These are phyloP conservation scores for Micropoecilia bifurca DNA, from an alignment of 2,797 vertebrate genomes.

Conservation along the genomic window DNA sequence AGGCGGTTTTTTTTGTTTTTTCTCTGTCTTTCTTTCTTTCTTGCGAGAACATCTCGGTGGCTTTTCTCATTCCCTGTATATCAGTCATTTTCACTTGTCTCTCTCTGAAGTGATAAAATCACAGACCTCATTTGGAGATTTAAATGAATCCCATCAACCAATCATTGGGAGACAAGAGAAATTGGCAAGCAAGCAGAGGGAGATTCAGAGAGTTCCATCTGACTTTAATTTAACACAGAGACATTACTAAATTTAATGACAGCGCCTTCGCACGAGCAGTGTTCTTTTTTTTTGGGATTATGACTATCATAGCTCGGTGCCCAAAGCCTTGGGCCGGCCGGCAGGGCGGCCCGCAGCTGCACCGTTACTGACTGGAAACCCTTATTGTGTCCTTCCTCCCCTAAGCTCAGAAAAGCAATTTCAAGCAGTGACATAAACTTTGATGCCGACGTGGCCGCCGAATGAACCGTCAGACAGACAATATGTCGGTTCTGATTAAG, in stretches of 20 bases:
- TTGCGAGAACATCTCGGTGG: conserved; percentile 27
- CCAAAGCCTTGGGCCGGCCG: conserved; percentile 29
- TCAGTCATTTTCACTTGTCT: conserved; percentile 51
- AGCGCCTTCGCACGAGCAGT: conserved; percentile 22
- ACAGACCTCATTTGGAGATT: conserved; percentile 57
- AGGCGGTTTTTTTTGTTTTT: conserved; percentile 4
- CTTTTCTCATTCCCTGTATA: conserved; percentile 54
- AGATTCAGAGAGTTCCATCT: conserved; percentile 28
- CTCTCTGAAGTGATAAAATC: conserved; percentile 44
- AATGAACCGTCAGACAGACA: conserved; percentile 74
- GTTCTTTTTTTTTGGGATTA: conserved; percentile 34
- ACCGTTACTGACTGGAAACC: conserved; percentile 29
- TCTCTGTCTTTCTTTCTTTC: background rate
- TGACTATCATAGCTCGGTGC: conserved; percentile 13
- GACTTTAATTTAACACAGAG: conserved; percentile 52
- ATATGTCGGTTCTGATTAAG: conserved; percentile 77
- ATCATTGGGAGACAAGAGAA: conserved; percentile 42
- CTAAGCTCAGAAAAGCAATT: conserved; percentile 58
- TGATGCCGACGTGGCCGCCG: conserved; percentile 58
- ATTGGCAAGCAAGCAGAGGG: conserved; percentile 12
- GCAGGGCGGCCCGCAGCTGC: conserved; percentile 32
- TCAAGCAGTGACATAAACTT: conserved; percentile 57
- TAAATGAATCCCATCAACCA: conserved; percentile 65
- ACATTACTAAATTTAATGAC: conserved; percentile 36
- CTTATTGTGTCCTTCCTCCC: conserved; percentile 63